Percentiles rank a stretch among this genome's conserved stretches.
phyloP scores from a whole-genome alignment of 92 coral and sea anemone genomes.

The Hydrozoanthus gracilis region DNA sequence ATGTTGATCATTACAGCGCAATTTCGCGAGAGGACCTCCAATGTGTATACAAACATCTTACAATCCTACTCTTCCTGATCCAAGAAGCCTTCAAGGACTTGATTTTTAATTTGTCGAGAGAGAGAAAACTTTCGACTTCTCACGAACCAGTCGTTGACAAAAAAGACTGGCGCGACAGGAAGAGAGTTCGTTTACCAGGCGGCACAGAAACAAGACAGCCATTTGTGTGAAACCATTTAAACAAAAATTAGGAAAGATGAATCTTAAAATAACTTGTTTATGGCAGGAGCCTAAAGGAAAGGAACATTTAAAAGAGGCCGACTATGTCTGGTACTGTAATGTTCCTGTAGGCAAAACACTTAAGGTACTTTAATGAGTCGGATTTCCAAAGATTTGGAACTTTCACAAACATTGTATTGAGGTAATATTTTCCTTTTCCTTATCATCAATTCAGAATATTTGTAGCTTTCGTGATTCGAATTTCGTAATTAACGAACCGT shows the following conservation, averaged over 20 bases:
- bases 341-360: conserved; percentile 35
- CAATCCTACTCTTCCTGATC: neutral
- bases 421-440: no score
- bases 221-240: no score
- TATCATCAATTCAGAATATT: no score
- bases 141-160: neutral
- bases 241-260: no score
- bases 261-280: conserved; percentile 51
- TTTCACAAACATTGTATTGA: no score
- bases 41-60: neutral
- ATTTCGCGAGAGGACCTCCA: neutral
- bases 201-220: no score
- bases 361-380: conserved; percentile 51
- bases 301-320: neutral
- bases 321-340: conserved; percentile 34
- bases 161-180: no score
- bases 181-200: no score
- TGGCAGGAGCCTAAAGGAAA: conserved; percentile 17
- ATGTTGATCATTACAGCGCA: neutral
- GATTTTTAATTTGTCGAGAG: no score
- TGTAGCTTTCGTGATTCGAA: no score
- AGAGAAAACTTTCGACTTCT: neutral
- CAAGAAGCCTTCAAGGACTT: neutral
- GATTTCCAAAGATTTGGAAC: conserved; percentile 53
- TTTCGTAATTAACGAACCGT: conserved; percentile 57